These are phyloP conservation scores for Silurus lanzhouensis DNA, from an alignment of 2,797 vertebrate genomes.

Conservation along the genomic window DNA sequence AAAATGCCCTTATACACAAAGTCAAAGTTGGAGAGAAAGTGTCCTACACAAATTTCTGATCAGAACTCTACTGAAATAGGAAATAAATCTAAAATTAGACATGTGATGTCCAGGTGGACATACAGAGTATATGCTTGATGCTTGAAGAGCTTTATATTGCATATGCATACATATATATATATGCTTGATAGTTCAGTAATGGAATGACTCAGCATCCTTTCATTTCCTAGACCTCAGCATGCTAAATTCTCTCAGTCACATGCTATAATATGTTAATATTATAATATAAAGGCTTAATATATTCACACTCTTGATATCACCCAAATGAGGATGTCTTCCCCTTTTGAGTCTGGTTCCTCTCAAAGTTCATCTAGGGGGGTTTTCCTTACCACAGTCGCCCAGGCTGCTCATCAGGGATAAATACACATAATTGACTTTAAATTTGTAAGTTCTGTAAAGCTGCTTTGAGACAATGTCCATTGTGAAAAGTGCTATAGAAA, in stretches of 20 bases:
- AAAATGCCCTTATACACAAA: neutral
- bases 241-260: neutral
- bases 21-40: neutral
- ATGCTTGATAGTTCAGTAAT: neutral
- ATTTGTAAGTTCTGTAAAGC: too few relatives aligned
- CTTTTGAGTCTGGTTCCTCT: too few relatives aligned
- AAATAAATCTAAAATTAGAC: neutral
- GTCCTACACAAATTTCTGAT: neutral
- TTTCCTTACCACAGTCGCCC: too few relatives aligned
- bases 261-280: neutral
- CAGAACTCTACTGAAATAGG: neutral
- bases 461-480: too few relatives aligned
- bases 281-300: too few relatives aligned
- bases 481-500: too few relatives aligned
- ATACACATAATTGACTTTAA: too few relatives aligned
- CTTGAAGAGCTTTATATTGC: neutral
- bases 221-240: neutral
- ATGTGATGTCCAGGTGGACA: neutral
- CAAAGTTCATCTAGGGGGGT: too few relatives aligned
- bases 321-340: too few relatives aligned
- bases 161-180: neutral
- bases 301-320: too few relatives aligned
- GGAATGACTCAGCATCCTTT: constrained; percentile 18
- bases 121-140: neutral
- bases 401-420: too few relatives aligned